A percentile compares a stretch with the other conserved stretches of the same genome.
These are phyloP conservation scores for Anguilla japonica DNA, from an alignment of 2,113 vertebrate genomes.

Conservation along the genomic window DNA sequence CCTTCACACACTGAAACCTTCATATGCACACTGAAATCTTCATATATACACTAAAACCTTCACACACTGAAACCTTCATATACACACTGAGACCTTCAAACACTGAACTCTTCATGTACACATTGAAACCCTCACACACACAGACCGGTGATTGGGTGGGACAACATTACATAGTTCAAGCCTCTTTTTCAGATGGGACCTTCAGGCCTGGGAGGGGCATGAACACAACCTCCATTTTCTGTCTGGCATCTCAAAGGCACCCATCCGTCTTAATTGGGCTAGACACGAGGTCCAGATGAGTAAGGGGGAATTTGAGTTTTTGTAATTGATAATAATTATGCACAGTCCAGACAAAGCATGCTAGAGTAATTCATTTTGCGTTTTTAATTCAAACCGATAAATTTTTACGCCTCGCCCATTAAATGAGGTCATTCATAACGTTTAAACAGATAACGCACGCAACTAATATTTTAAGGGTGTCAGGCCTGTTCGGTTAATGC, in stretches of 20 bases:
- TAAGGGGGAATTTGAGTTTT: constrained; percentile 26
- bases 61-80: no score
- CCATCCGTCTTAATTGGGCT: constrained; percentile 30
- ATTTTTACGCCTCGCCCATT: constrained; percentile 52
- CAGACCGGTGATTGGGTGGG: not conserved
- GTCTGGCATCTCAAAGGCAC: not conserved
- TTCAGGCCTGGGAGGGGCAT: not conserved
- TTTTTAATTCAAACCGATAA: constrained; percentile 58
- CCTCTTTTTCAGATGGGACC: not conserved
- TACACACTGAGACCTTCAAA: no score
- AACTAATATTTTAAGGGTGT: constrained; percentile 64
- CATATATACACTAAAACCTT: not conserved
- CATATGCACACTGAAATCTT: not conserved
- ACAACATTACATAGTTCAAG: not conserved
- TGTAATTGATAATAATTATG: constrained; percentile 40
- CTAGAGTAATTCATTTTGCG: constrained; percentile 58
- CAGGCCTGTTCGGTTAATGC: constrained; percentile 57
- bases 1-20: no score
- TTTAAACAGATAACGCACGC: constrained; percentile 64
- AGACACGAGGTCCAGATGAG: constrained; percentile 13
- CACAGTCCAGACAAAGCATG: constrained; percentile 31
- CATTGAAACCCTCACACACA: not conserved
- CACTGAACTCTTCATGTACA: not conserved
- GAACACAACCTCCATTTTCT: not conserved
- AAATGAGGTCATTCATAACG: constrained; percentile 59